Percentiles rank a stretch among this genome's conserved stretches.
Conservation (phyloP, 1,140 invertebrate genomes). For the Rhagoletis pomonella region DNA sequence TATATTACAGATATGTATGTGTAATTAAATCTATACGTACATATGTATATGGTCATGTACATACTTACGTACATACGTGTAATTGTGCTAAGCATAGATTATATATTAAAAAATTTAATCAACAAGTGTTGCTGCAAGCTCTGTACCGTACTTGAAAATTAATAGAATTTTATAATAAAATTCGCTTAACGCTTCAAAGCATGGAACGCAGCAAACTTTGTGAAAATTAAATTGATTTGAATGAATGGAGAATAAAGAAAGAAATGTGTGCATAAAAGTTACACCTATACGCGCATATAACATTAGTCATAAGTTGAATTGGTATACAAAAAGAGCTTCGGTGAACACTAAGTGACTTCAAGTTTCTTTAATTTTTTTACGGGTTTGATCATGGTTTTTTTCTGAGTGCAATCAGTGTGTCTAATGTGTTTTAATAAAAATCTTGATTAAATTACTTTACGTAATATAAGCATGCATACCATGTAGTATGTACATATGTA, state of each 20-base stretch:
- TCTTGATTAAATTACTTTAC: constrained; percentile 48
- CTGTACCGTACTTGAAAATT: neutral
- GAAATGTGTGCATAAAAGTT: constrained; percentile 28
- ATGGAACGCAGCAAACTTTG: constrained; percentile 10
- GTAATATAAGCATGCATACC: neutral
- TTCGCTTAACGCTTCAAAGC: neutral
- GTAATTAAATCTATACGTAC: neutral
- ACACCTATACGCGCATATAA: constrained; percentile 2
- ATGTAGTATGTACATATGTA: too few species aligned
- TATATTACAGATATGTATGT: neutral
- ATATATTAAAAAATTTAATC: constrained; percentile 41
- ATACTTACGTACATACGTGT: too few species aligned
- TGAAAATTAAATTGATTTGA: constrained; percentile 44
- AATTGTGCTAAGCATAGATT: constrained; percentile 26
- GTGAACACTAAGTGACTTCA: constrained; percentile 19
- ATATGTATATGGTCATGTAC: neutral
- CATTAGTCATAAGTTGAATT: constrained; percentile 50
- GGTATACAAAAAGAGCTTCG: constrained; percentile 49
- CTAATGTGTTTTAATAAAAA: constrained; percentile 52
- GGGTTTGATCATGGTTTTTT: neutral
- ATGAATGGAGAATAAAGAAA: constrained; percentile 31
- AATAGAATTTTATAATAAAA: constrained; percentile 26
- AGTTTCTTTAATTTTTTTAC: constrained; percentile 25
- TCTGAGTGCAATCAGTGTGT: constrained; percentile 21
- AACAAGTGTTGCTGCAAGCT: constrained; percentile 25